Conservation (phyloP, 2,797 vertebrate genomes). For the Trichosurus vulpecula region DNA sequence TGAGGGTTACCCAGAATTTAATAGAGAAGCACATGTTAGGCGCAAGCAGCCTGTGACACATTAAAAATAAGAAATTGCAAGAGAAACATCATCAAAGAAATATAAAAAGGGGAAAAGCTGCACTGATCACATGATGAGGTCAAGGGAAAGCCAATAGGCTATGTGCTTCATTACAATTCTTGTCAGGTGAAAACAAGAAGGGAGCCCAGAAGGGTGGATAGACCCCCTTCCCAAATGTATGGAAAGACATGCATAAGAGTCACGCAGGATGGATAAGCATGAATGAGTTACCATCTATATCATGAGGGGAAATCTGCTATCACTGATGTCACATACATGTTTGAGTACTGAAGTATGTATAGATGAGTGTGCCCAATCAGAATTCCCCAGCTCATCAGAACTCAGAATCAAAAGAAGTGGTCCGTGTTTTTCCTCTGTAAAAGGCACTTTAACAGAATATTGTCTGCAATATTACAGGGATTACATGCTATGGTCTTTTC, state of each 20-base stretch:
- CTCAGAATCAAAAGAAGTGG: not conserved
- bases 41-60: not conserved
- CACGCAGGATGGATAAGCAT: not conserved
- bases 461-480: not conserved
- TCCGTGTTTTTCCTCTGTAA: not conserved
- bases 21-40: not conserved
- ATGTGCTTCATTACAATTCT: not conserved
- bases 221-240: not conserved
- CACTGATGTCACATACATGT: not conserved
- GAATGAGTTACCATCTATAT: not conserved
- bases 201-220: not conserved
- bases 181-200: not conserved
- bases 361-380: not conserved
- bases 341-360: not conserved
- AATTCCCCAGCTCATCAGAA: not conserved
- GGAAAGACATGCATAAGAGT: not conserved
- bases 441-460: not conserved
- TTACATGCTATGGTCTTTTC: not conserved
- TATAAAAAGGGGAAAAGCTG: not conserved
- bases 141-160: not conserved
- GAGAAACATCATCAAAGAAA: not conserved
- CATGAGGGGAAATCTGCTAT: not conserved
- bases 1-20: not conserved
- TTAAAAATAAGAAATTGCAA: not conserved
- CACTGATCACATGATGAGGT: not conserved